Evolutionary conservation across 2,888 invertebrate genomes (phyloP).

Genomic region (Pheosia tremula): DNA sequence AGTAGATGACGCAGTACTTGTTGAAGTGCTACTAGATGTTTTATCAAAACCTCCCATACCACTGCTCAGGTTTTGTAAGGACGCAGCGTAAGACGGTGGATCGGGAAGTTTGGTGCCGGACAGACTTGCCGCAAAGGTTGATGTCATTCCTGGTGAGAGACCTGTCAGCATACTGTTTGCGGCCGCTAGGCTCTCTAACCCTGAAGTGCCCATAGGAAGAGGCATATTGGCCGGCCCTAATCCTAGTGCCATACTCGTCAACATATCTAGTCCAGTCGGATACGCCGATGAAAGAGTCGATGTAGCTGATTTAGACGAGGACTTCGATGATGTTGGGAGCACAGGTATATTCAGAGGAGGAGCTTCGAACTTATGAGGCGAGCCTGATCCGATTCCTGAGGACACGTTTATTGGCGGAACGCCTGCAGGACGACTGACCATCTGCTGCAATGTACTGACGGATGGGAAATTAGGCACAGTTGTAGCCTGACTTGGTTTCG

Average conservation of each 20-base stretch:
- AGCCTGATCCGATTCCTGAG: constrained; percentile 72
- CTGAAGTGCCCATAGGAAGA: constrained; percentile 67
- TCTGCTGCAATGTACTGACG: constrained; percentile 79
- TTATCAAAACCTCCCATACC: constrained; percentile 74
- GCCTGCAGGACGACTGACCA: constrained; percentile 80
- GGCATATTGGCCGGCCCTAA: constrained; percentile 74
- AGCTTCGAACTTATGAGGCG: constrained; percentile 83
- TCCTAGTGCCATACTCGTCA: constrained; percentile 81
- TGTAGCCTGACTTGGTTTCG: constrained; percentile 69
- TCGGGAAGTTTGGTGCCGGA: constrained; percentile 74
- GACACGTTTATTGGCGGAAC: constrained; percentile 80
- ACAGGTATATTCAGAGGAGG: constrained; percentile 85
- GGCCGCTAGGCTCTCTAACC: constrained; percentile 78
- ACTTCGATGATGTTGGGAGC: constrained; percentile 83
- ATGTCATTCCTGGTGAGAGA: constrained; percentile 69
- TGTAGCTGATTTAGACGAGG: constrained; percentile 83
- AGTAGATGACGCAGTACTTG: constrained; percentile 77
- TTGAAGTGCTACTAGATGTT: constrained; percentile 76
- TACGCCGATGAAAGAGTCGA: constrained; percentile 80
- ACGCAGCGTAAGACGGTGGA: constrained; percentile 77
- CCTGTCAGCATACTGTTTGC: constrained; percentile 79
- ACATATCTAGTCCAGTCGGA: constrained; percentile 78
- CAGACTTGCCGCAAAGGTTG: constrained; percentile 73
- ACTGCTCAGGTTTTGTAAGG: constrained; percentile 72
- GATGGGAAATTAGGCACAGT: constrained; percentile 77